Percentiles rank a stretch among this genome's conserved stretches.
Conservation (phyloP, 2,797 vertebrate species). For the Pelobates cultripes region DNA sequence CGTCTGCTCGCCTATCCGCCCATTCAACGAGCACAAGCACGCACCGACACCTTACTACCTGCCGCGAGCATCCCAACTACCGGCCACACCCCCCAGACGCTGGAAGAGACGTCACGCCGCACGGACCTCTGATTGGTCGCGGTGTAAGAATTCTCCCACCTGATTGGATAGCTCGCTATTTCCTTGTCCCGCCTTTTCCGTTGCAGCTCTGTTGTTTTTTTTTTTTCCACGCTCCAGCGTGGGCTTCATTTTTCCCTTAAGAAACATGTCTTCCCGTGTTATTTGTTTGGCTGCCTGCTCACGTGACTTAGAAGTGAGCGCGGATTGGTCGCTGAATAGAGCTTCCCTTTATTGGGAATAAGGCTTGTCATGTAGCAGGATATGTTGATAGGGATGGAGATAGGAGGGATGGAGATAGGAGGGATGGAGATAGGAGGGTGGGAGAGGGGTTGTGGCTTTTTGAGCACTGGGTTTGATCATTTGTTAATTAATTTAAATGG, state of each 20-base stretch:
- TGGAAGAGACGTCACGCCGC: conserved; percentile 15
- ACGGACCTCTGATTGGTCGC: neutral
- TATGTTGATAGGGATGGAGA: no score
- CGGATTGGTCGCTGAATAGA: neutral
- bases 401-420: no score
- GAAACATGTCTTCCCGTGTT: conserved; percentile 2
- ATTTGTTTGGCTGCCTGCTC: neutral
- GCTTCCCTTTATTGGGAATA: neutral
- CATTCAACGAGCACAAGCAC: neutral
- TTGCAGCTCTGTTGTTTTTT: neutral
- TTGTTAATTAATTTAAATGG: no score
- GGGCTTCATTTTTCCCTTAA: conserved; percentile 7
- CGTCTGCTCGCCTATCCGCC: conserved; percentile 1
- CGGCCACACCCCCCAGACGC: conserved; percentile 10
- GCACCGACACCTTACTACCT: conserved; percentile 14
- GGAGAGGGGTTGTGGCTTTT: no score
- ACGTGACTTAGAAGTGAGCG: neutral
- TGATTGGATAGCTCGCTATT: conserved; percentile 1
- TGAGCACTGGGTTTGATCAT: no score
- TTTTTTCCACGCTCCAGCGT: neutral
- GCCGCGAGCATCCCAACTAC: conserved; percentile 20
- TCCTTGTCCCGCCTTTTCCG: conserved; percentile 3
- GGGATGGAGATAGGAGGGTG: no score
- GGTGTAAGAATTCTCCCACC: neutral
- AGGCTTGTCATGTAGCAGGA: neutral